These are phyloP conservation scores for Catostylus mosaicus DNA, from an alignment of 30 jellyfish, hydroid and myxozoan species.

Conservation along the genomic window DNA sequence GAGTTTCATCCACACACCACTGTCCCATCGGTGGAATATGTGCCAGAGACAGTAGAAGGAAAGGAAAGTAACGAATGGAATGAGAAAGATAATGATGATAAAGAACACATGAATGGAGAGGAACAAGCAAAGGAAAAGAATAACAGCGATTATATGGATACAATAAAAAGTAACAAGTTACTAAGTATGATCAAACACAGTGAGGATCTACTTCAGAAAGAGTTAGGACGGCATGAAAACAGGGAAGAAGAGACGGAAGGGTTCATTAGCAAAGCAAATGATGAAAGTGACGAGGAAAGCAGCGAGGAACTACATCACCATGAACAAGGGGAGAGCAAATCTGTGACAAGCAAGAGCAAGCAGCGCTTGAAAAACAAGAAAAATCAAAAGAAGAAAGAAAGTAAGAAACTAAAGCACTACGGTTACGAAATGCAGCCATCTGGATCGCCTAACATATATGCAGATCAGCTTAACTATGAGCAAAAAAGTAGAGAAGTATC, in stretches of 20 bases:
- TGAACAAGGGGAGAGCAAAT: conserved; percentile 7
- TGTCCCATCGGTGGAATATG: conserved; percentile 30
- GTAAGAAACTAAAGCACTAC: neutral
- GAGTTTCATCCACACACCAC: conserved; percentile 60
- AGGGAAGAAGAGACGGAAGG: conserved; percentile 27
- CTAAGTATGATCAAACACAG: conserved; percentile 35
- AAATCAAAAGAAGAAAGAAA: conserved; percentile 1
- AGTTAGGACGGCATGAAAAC: conserved; percentile 15
- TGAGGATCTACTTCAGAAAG: conserved; percentile 36
- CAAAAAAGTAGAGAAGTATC: conserved; percentile 62
- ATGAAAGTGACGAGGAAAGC: neutral
- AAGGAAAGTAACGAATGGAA: conserved; percentile 65
- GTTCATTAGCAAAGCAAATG: conserved; percentile 12
- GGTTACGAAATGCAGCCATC: neutral
- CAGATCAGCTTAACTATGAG: conserved; percentile 58
- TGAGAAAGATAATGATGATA: conserved; percentile 22
- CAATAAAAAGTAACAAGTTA: conserved; percentile 36
- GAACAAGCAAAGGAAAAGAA: conserved; percentile 11
- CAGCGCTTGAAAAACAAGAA: neutral
- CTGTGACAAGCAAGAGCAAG: neutral
- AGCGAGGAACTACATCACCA: neutral
- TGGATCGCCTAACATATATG: conserved; percentile 44
- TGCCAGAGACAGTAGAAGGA: conserved; percentile 46
- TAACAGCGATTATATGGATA: conserved; percentile 22
- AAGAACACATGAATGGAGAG: neutral